These are phyloP conservation scores for Sorex maritimensis DNA, from an alignment of 2,797 vertebrate species.

Conservation along the genomic window DNA sequence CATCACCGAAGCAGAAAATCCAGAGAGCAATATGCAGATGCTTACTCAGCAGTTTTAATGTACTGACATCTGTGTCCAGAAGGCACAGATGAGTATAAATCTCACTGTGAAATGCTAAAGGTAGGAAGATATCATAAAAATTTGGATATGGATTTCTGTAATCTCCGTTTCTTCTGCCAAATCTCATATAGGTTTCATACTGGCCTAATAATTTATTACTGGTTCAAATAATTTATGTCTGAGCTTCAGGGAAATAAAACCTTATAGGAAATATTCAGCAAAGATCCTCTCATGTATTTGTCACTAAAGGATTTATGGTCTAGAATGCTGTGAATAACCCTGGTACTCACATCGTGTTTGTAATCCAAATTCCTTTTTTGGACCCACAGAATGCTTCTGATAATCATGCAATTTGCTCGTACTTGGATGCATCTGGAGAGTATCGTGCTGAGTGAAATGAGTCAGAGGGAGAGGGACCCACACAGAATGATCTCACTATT, in stretches of 20 bases:
- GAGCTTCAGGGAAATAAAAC: slow-evolving; percentile 69
- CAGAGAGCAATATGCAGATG: background rate
- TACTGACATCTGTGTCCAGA: background rate
- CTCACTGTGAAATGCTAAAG: background rate
- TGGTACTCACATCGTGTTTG: background rate
- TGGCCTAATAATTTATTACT: slow-evolving; percentile 4
- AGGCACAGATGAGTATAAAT: slow-evolving; percentile 28
- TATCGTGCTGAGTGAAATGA: too few species aligned
- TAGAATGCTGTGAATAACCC: background rate
- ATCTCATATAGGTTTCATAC: slow-evolving; percentile 6
- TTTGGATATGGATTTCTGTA: slow-evolving; percentile 29
- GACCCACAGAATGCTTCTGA: background rate
- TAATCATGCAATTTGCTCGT: too few species aligned
- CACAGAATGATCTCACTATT: too few species aligned
- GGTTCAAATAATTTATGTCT: slow-evolving; percentile 30
- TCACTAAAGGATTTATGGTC: slow-evolving; percentile 52
- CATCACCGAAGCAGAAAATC: background rate
- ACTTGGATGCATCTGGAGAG: too few species aligned
- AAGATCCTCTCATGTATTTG: slow-evolving; percentile 9
- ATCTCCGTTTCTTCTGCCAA: slow-evolving; percentile 46
- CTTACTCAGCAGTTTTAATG: background rate
- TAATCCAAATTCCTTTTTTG: slow-evolving; percentile 49
- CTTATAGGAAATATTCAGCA: slow-evolving; percentile 34
- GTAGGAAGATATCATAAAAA: slow-evolving; percentile 53
- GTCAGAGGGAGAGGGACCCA: too few species aligned